A percentile compares a stretch with the other conserved stretches of the same genome.
phyloP scores from a whole-genome alignment of 2,888 invertebrate species.

The Gymnocheta viridis region DNA sequence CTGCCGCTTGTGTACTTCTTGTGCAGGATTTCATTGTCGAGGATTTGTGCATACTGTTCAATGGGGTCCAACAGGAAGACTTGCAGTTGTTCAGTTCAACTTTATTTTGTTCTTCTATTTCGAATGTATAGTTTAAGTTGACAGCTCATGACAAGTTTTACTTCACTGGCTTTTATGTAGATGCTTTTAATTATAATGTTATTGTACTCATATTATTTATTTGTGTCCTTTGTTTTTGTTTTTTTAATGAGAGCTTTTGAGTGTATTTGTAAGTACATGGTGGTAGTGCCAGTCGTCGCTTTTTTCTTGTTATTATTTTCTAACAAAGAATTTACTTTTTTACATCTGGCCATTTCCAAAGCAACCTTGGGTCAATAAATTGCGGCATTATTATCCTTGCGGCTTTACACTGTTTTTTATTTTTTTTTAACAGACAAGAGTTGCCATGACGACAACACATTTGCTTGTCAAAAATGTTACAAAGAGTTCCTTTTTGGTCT shows the following conservation, averaged over 20 bases:
- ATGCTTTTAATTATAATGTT: constrained; percentile 69
- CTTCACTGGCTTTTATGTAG: constrained; percentile 64
- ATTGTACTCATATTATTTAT: constrained; percentile 46
- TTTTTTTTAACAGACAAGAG: constrained; percentile 68
- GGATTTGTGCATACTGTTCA: constrained; percentile 48
- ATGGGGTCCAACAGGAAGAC: constrained; percentile 66
- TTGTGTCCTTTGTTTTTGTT: constrained; percentile 51
- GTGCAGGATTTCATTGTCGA: constrained; percentile 39
- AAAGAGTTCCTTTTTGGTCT: constrained; percentile 37
- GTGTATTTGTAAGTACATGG: constrained; percentile 49
- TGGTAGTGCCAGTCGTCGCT: constrained; percentile 63
- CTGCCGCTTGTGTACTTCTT: constrained; percentile 56
- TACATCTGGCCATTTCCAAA: constrained; percentile 73
- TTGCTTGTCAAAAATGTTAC: constrained; percentile 65
- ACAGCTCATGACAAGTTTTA: constrained; percentile 70
- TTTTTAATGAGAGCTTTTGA: constrained; percentile 54
- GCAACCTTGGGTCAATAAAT: constrained; percentile 73
- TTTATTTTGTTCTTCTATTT: constrained; percentile 53
- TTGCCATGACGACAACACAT: constrained; percentile 69
- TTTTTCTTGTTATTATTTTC: constrained; percentile 71
- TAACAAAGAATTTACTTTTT: constrained; percentile 70
- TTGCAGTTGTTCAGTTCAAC: constrained; percentile 56
- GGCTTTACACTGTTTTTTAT: constrained; percentile 71
- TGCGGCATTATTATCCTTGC: constrained; percentile 71
- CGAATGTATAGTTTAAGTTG: constrained; percentile 62